Conservation (phyloP, 2,113 vertebrate species). For the Polyodon spathula region DNA sequence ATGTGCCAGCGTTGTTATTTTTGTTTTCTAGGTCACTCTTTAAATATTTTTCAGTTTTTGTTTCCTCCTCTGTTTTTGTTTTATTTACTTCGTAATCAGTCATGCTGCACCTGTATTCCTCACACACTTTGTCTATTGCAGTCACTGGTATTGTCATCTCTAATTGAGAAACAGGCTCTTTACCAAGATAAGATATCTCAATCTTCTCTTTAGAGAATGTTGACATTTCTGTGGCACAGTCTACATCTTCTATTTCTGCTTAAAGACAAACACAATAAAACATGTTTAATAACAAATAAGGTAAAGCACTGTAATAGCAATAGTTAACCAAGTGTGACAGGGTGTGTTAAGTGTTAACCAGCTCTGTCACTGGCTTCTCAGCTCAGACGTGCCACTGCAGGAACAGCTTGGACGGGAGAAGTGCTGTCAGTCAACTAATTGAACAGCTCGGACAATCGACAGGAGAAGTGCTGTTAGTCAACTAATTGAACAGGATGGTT, state of each 20-base stretch:
- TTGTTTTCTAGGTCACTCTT: slow-evolving; percentile 43
- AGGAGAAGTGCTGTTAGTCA: too few species aligned
- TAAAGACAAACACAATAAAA: slow-evolving; percentile 12
- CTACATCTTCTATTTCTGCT: slow-evolving; percentile 42
- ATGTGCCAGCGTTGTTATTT: slow-evolving; percentile 63
- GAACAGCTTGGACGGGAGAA: too few species aligned
- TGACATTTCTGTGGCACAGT: slow-evolving; percentile 26
- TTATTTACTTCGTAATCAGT: slow-evolving; percentile 26
- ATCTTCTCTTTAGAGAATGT: slow-evolving; percentile 27
- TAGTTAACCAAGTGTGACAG: too few species aligned
- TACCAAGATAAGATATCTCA: slow-evolving; percentile 9
- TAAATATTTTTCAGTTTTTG: slow-evolving; percentile 22
- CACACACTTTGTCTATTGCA: slow-evolving; percentile 72
- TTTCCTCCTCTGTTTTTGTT: slow-evolving; percentile 13
- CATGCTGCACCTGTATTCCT: slow-evolving; percentile 30
- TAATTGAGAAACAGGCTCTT: slow-evolving; percentile 33
- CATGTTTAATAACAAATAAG: background rate
- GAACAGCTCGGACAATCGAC: too few species aligned
- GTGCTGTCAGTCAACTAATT: too few species aligned
- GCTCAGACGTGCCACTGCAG: too few species aligned
- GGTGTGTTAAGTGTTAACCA: too few species aligned
- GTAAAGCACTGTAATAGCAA: background rate
- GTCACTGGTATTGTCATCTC: slow-evolving; percentile 79
- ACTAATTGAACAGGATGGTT: too few species aligned
- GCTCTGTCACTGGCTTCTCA: too few species aligned